Evolutionary conservation across 2,888 invertebrate genomes (phyloP).

Genomic region (Sinelater perroti): DNA sequence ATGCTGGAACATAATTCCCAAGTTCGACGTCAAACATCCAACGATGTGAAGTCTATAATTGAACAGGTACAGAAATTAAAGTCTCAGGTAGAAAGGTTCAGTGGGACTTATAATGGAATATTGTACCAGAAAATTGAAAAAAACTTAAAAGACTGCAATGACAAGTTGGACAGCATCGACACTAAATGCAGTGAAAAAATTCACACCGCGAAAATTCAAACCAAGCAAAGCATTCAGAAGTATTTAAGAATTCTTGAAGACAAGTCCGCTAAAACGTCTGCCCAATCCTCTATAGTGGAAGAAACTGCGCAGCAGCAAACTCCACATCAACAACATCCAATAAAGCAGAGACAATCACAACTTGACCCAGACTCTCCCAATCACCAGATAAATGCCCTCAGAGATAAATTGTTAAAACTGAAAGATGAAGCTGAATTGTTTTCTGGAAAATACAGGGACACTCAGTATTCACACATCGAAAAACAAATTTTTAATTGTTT

Average conservation of each 20-base stretch:
- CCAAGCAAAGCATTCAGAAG: constrained; percentile 38
- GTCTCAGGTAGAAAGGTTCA: constrained; percentile 41
- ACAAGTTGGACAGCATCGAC: constrained; percentile 32
- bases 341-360: constrained; percentile 8
- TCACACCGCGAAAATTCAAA: constrained; percentile 33
- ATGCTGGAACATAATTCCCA: constrained; percentile 18
- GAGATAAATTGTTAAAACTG: constrained; percentile 27
- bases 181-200: constrained; percentile 35
- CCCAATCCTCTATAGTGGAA: constrained; percentile 11
- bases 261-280: constrained; percentile 35
- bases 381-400: constrained; percentile 33
- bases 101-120: constrained; percentile 37
- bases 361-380: constrained; percentile 22
- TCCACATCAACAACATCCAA: too few relatives aligned
- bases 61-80: constrained; percentile 42
- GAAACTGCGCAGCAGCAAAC: too few relatives aligned
- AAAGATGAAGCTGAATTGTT: constrained; percentile 36
- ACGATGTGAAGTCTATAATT: constrained; percentile 33
- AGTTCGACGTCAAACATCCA: constrained; percentile 14
- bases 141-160: constrained; percentile 27
- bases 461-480: constrained; percentile 32
- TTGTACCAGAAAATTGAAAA: constrained; percentile 38
- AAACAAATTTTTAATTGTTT: constrained; percentile 23
- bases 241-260: constrained; percentile 42
- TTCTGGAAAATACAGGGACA: constrained; percentile 31